These are phyloP conservation scores for Prunella fulvescens DNA, from an alignment of 2,113 vertebrate genomes.

Conservation along the genomic window DNA sequence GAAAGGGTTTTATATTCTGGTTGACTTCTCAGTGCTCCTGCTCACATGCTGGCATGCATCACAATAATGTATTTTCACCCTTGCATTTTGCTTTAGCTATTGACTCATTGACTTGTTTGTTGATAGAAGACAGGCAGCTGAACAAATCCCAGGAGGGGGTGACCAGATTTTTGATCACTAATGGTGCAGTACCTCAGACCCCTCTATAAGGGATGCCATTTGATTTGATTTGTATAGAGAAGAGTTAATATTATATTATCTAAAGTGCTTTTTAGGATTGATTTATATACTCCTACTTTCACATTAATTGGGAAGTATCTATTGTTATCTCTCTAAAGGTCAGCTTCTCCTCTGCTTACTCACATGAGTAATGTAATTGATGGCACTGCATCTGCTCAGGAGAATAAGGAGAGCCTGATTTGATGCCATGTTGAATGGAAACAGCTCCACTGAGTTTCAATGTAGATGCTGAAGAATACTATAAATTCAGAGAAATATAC, in stretches of 20 bases:
- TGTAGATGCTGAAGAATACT: neutral
- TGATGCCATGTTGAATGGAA: neutral
- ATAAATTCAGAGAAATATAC: neutral
- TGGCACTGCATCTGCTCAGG: neutral
- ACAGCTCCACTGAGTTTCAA: neutral
- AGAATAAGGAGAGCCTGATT: neutral
- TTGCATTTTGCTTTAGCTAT: slow-evolving; percentile 17
- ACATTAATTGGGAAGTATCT: slow-evolving; percentile 37
- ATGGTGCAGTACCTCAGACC: neutral
- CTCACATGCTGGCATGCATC: neutral
- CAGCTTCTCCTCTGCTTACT: slow-evolving; percentile 49
- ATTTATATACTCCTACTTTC: slow-evolving; percentile 50
- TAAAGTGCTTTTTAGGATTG: slow-evolving; percentile 41
- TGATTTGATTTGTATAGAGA: slow-evolving; percentile 15
- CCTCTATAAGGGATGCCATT: neutral
- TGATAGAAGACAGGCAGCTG: slow-evolving; percentile 1
- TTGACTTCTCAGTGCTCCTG: neutral
- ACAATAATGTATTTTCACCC: slow-evolving; percentile 18
- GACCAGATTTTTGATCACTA: slow-evolving; percentile 14
- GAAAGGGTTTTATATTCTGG: neutral
- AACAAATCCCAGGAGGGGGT: neutral
- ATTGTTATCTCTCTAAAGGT: slow-evolving; percentile 49
- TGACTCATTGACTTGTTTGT: slow-evolving; percentile 30
- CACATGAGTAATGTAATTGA: slow-evolving; percentile 35
- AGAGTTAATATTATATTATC: slow-evolving; percentile 21